Evolutionary conservation across 2,888 invertebrate genomes (phyloP), one percentile per base, ranked within the genome.

Genomic region (Cephonodes hylas): DNA sequence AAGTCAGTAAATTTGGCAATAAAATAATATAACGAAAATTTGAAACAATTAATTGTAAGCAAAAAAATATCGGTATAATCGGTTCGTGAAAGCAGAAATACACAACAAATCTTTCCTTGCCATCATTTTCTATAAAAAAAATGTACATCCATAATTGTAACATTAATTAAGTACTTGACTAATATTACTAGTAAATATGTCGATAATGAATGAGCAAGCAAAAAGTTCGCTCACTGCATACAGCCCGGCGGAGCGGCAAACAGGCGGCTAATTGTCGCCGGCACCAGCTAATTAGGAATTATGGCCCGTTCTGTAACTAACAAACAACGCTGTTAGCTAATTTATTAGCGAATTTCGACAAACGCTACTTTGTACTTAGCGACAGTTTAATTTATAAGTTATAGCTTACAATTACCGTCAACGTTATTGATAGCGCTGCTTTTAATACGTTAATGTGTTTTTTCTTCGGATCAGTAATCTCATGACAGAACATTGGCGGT

Each of bases 221-320:
- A 31, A 53, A 53, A 18, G 15, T 53, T 27, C 27, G 27, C 22
- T 22, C 45, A 45, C 23, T 22, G 23, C 8, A 53, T 53, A 38
- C 13, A 38, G 38, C 38, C 25, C 42, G 15, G 58, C 44, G 62
- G 68, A 71, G 73, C 67, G 64, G 70, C 75, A 76, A 80, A 77
- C 74, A 75, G 68, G 66, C 68, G 68, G 71, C 76, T 84, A 81
- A 84, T 84, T 81, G 84, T 81, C 79, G 73, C 77, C 74, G 71
- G 68, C 75, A 71, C 69, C 69, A 64, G 67, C 79, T 85, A 87
- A 87, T 87, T 85, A 83, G 81, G 74, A 86, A 76, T 82, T 85
- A 87, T 84, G 66, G 81, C 72, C 69, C 63, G 64, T 71, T 70
- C 68, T 68, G 77, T 78, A 77, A 72, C 76, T 75, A 80, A 81